Evolutionary conservation across 2,888 invertebrate genomes (phyloP).

Genomic region (Oscheius myriophilus): DNA sequence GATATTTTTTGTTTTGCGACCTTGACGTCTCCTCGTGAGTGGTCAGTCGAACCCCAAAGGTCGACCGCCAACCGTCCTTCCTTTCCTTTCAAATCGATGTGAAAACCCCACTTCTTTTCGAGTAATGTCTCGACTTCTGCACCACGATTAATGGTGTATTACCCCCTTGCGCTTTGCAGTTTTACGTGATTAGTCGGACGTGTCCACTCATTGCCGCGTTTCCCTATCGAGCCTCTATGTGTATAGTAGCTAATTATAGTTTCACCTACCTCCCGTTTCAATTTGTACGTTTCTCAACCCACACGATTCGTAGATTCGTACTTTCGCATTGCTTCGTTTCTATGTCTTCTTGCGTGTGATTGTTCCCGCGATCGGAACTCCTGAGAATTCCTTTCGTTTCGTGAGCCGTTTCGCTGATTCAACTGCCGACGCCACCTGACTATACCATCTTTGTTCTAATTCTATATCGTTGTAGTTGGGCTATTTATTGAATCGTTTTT

Average conservation of each 20-base stretch:
- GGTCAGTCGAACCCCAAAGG: slow-evolving; percentile 28
- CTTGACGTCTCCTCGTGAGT: slow-evolving; percentile 27
- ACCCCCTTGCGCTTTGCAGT: slow-evolving; percentile 14
- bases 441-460: no score
- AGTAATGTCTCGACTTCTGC: no score
- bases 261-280: not conserved
- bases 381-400: no score
- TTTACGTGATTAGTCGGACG: slow-evolving; percentile 25
- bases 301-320: no score
- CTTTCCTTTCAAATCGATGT: slow-evolving; percentile 25
- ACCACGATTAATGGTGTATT: not conserved
- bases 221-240: slow-evolving; percentile 23
- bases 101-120: not conserved
- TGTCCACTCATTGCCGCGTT: slow-evolving; percentile 24
- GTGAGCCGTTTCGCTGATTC: no score
- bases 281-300: not conserved
- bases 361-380: no score
- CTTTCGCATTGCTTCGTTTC: no score
- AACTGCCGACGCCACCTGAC: no score
- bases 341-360: no score
- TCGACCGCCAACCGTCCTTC: slow-evolving; percentile 19
- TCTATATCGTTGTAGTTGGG: no score
- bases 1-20: slow-evolving; percentile 31
- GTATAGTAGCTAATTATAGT: slow-evolving; percentile 25
- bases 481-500: no score